Conservation (phyloP, 2,113 vertebrate genomes). For the Coracopsis vasa region DNA sequence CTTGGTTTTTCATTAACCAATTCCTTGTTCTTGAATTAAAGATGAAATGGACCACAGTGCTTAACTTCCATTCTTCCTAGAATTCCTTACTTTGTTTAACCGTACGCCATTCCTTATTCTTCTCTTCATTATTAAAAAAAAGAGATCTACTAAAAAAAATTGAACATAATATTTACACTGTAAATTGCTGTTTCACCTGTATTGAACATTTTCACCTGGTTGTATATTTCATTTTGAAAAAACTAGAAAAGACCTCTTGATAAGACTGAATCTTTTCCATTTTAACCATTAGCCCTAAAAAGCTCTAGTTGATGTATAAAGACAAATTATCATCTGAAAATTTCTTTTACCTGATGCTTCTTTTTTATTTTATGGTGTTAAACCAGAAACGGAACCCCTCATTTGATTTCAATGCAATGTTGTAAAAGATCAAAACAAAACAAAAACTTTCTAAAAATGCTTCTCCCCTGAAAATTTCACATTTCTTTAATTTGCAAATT, state of each 20-base stretch:
- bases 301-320: background rate
- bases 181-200: background rate
- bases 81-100: background rate
- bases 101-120: background rate
- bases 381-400: background rate
- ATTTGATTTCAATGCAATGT: background rate
- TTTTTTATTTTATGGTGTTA: background rate
- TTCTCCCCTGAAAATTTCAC: background rate
- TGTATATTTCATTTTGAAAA: background rate
- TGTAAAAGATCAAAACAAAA: background rate
- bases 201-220: background rate
- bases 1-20: background rate
- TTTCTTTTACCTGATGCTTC: background rate
- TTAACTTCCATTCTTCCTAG: background rate
- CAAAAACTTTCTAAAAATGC: background rate
- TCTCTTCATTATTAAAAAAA: background rate
- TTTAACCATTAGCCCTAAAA: background rate
- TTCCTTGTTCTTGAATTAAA: background rate
- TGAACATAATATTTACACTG: background rate
- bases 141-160: background rate
- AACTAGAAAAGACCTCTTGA: background rate
- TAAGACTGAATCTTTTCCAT: background rate
- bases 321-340: background rate
- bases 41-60: background rate
- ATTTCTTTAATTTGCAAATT: background rate